phyloP scores from a whole-genome alignment of 2,797 vertebrate genomes.

The Prunella strophiata region DNA sequence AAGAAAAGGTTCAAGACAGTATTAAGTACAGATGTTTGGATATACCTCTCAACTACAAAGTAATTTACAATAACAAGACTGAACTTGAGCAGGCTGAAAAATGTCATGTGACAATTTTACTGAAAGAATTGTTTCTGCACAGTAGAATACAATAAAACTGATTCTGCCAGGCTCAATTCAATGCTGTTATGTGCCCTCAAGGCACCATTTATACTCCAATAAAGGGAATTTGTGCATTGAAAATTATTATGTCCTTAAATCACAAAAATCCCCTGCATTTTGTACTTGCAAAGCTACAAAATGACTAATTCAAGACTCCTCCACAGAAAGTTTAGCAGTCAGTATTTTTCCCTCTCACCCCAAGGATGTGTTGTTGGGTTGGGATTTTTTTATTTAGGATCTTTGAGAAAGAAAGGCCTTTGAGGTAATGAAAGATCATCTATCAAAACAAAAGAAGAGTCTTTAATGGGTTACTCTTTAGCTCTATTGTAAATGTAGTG shows the following conservation, averaged over 20 bases:
- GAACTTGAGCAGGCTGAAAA: slow-evolving; percentile 42
- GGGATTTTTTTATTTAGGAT: not conserved
- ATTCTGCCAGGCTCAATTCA: slow-evolving; percentile 46
- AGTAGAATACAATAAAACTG: slow-evolving; percentile 53
- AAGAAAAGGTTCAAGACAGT: not conserved
- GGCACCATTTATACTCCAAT: slow-evolving; percentile 35
- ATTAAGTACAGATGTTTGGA: not conserved
- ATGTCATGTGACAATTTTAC: slow-evolving; percentile 29
- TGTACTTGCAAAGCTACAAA: not conserved
- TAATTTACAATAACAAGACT: not conserved
- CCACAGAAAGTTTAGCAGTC: not conserved
- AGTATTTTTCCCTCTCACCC: not conserved
- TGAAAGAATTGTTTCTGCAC: slow-evolving; percentile 50
- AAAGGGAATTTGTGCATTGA: not conserved
- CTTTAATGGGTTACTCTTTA: not conserved
- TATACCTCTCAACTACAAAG: not conserved
- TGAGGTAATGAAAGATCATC: slow-evolving; percentile 17
- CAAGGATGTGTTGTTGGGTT: not conserved
- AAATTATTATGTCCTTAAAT: slow-evolving; percentile 45
- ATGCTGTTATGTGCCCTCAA: slow-evolving; percentile 33
- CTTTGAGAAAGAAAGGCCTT: not conserved
- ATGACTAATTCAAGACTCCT: not conserved
- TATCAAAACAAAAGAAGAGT: not conserved
- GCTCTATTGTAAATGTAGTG: not conserved
- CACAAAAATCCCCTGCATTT: slow-evolving; percentile 7